A percentile compares a stretch with the other conserved stretches of the same genome.
phyloP scores from a whole-genome alignment of 1,140 invertebrate species.

The Lucilia sericata region DNA sequence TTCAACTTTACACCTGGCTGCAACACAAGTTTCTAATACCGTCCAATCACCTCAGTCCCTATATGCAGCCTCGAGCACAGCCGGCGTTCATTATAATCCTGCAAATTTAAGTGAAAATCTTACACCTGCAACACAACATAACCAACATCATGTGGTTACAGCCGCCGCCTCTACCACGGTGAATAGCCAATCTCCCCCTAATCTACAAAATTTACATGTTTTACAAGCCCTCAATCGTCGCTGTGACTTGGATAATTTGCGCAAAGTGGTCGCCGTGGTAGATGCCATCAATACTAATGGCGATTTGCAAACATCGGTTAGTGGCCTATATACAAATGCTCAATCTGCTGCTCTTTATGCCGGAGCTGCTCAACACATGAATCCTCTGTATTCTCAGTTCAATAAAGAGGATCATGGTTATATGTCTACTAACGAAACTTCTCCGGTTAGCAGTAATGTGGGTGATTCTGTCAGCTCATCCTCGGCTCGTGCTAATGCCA shows the following conservation, averaged over 20 bases:
- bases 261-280: conserved; percentile 62
- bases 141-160: conserved; percentile 11
- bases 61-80: conserved; percentile 52
- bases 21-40: conserved; percentile 12
- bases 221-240: conserved; percentile 60
- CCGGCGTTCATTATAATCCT: conserved; percentile 52
- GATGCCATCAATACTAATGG: conserved; percentile 37
- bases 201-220: conserved; percentile 59
- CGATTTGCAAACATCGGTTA: conserved; percentile 18
- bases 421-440: conserved; percentile 45
- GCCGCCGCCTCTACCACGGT: conserved; percentile 1
- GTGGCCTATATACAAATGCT: conserved; percentile 46
- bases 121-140: conserved; percentile 14
- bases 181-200: conserved; percentile 27
- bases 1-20: neutral
- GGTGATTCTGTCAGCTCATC: conserved; percentile 57
- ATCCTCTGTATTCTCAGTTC: conserved; percentile 14
- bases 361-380: neutral
- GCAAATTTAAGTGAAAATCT: conserved; percentile 41
- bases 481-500: conserved; percentile 57
- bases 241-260: conserved; percentile 60
- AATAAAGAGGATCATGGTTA: conserved; percentile 20
- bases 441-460: conserved; percentile 58
- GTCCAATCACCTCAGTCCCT: conserved; percentile 52
- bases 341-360: conserved; percentile 50